Percentiles rank a stretch among this genome's conserved stretches.
Conservation (phyloP, 2,888 invertebrate genomes). For the Chironomus tentans region DNA sequence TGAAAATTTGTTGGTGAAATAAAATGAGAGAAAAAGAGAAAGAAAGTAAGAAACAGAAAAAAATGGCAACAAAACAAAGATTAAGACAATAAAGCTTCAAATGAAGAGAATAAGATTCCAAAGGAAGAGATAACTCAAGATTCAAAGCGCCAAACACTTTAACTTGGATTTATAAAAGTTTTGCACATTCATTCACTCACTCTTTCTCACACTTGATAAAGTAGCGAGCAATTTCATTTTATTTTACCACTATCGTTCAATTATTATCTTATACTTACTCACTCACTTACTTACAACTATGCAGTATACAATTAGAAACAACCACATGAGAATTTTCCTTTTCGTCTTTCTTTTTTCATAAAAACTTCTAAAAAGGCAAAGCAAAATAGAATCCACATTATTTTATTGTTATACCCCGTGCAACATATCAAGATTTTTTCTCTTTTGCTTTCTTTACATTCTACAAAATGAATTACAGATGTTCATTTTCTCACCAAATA, state of each 20-base stretch:
- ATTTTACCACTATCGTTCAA: not conserved
- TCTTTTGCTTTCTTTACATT: not conserved
- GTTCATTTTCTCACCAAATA: not conserved
- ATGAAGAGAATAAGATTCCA: not conserved
- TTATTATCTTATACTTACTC: not conserved
- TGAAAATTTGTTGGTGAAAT: not conserved
- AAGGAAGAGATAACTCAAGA: not conserved
- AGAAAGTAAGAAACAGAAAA: not conserved
- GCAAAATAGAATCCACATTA: not conserved
- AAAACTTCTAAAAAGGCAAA: not conserved
- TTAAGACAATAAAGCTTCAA: constrained; percentile 22
- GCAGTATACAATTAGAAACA: not conserved
- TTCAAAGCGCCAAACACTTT: constrained; percentile 4
- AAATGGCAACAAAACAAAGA: constrained; percentile 16
- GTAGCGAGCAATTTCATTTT: not conserved
- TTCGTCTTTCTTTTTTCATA: not conserved
- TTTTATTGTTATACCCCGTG: not conserved
- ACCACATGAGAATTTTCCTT: not conserved
- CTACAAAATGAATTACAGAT: not conserved
- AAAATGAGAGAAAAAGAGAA: not conserved
- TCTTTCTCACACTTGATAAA: not conserved
- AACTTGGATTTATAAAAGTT: not conserved
- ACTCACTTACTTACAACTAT: not conserved
- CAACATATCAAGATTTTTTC: constrained; percentile 4
- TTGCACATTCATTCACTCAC: not conserved